Evolutionary conservation across 2,113 vertebrate species (phyloP), one percentile per base, ranked within the genome.

Genomic region (Variabilichromis moorii): DNA sequence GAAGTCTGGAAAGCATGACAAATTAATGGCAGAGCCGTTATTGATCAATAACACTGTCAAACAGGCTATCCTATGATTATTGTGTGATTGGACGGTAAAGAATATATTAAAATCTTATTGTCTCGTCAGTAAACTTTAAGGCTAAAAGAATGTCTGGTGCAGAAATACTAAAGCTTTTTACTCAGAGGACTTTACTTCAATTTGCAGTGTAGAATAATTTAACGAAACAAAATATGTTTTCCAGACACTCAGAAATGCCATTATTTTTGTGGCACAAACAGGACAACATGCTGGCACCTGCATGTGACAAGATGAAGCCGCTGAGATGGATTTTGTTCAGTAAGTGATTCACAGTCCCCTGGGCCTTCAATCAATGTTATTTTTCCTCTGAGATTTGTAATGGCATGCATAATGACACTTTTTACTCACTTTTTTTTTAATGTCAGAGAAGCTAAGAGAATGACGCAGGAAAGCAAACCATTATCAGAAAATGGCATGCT

Each of bases 181-280:
- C 82, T 8, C n/a, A 24, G 53, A 76, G 24, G 21, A 26, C 31
- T 71, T 54, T 61, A 9, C 8, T 55, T 17, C 47, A 14, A 31
- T 80, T 92, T 81, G 16, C 10, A 42, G 21, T n/a, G 76, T 53
- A 83, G 13, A 83, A 85, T 40, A 86, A 59, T 21, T 53, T 42
- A 54, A 59, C 45, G 82, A 90, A 90, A 88, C 84, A 81, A 92
- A 95, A 89, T 86, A 37, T 83, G 83, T 89, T 95, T 94, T 87
- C 88, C 82, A 91, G 84, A 91, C 84, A 88, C 85, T 93, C 80
- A 85, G 87, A 93, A 92, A 92, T 45, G 66, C 81, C 84, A 94
- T 92, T 91, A 91, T 94, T 87, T 87, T 93, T 50, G 89, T 92
- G 93, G 91, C 92, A 90, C 35, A 78, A 90, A 90, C 84, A 80